Percentiles rank a stretch among this genome's conserved stretches.
Evolutionary conservation across 2,113 vertebrate species (phyloP).

Genomic region (Upupa epops): DNA sequence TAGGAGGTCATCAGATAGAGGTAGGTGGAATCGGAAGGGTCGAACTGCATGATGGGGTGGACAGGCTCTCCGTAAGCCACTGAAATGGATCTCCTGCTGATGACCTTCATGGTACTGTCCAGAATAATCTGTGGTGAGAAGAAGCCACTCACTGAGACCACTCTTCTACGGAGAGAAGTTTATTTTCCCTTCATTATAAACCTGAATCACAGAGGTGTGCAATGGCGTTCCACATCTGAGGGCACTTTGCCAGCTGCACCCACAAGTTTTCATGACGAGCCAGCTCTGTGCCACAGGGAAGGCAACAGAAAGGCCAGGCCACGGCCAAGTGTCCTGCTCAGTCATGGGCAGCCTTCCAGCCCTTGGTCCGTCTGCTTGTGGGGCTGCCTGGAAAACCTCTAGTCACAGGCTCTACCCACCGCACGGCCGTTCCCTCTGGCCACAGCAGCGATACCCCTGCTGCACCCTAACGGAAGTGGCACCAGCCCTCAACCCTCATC

Average conservation of each 20-base stretch:
- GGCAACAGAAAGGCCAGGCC: background rate
- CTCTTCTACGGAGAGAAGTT: background rate
- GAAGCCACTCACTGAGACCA: background rate
- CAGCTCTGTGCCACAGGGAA: background rate
- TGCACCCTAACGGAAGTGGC: background rate
- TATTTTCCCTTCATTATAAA: background rate
- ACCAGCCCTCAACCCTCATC: background rate
- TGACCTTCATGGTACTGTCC: constrained; percentile 79
- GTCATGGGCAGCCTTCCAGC: rapidly evolving
- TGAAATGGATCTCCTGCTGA: constrained; percentile 80
- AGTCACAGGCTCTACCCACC: background rate
- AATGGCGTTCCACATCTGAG: background rate
- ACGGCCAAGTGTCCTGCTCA: background rate
- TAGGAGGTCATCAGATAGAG: constrained; percentile 96
- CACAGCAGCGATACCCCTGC: rapidly evolving
- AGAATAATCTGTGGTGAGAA: constrained; percentile 83
- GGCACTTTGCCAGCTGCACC: background rate
- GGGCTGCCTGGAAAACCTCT: background rate
- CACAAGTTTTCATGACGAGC: background rate
- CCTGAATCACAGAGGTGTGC: background rate
- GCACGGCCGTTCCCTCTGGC: background rate
- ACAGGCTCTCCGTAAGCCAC: constrained; percentile 87
- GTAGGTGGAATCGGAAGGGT: constrained; percentile 87
- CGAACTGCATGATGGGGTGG: constrained; percentile 95
- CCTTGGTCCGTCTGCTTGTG: background rate